Conservation (phyloP, 37 sponge, comb jelly and placozoan species). For the Chondrilla cf. caribensis region DNA sequence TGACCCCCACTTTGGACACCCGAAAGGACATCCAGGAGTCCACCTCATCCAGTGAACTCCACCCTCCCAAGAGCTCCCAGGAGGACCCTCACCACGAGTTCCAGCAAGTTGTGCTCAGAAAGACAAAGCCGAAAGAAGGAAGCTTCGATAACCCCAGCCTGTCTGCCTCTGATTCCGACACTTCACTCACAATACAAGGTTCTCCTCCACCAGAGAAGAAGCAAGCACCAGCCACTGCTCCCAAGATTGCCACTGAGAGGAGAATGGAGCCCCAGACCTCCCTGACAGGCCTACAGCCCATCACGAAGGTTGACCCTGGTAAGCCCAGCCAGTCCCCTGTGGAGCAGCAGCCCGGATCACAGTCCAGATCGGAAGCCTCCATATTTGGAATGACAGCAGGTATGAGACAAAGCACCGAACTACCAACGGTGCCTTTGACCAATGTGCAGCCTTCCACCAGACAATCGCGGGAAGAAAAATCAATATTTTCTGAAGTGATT, state of each 20-base stretch:
- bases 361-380: slow-evolving; percentile 14
- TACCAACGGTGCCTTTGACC: too few relatives aligned
- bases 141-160: neutral
- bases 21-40: neutral
- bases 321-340: neutral
- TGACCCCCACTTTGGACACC: neutral
- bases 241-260: neutral
- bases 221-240: neutral
- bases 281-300: neutral
- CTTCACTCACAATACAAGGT: neutral
- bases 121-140: neutral
- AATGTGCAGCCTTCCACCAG: neutral
- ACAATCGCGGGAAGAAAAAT: neutral
- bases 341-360: neutral
- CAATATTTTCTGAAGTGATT: slow-evolving; percentile 5
- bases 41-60: neutral
- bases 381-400: slow-evolving; percentile 8
- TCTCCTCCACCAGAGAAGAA: slow-evolving; percentile 4
- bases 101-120: neutral
- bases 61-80: neutral
- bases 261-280: neutral
- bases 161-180: neutral
- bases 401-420: neutral
- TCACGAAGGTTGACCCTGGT: neutral
- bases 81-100: neutral